Percentiles rank a stretch among this genome's conserved stretches.
These are phyloP conservation scores for Falcaria lacertinaria DNA, from an alignment of 2,888 invertebrate genomes.

Conservation along the genomic window DNA sequence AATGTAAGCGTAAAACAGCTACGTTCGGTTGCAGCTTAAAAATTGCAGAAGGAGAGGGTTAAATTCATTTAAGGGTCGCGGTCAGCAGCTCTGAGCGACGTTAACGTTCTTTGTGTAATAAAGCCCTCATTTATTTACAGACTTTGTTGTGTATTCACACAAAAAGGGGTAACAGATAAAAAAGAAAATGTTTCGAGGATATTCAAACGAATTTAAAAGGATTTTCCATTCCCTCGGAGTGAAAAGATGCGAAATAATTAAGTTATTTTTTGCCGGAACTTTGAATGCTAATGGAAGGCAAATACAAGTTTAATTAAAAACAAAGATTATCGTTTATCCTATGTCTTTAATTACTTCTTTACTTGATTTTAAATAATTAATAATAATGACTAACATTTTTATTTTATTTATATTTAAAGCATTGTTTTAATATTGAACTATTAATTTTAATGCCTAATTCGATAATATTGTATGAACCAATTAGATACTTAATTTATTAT, in stretches of 20 bases:
- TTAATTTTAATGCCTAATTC: too few relatives aligned
- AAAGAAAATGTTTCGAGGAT: slow-evolving; percentile 15
- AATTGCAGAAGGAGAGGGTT: slow-evolving; percentile 17
- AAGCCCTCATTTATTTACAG: slow-evolving; percentile 31
- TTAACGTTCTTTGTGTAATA: slow-evolving; percentile 32
- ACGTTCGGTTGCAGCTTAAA: slow-evolving; percentile 16
- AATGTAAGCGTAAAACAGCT: slow-evolving; percentile 2
- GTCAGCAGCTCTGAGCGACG: slow-evolving; percentile 20
- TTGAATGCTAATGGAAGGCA: background rate
- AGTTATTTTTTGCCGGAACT: slow-evolving; percentile 1
- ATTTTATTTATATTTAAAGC: too few relatives aligned
- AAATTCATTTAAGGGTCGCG: slow-evolving; percentile 25
- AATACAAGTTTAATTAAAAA: background rate
- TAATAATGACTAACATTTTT: too few relatives aligned
- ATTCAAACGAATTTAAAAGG: slow-evolving; percentile 27
- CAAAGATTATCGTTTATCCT: too few relatives aligned
- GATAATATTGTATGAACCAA: too few relatives aligned
- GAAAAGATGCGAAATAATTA: slow-evolving; percentile 14
- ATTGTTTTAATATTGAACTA: too few relatives aligned
- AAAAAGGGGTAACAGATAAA: slow-evolving; percentile 19
- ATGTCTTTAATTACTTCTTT: too few relatives aligned
- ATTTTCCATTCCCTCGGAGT: slow-evolving; percentile 5
- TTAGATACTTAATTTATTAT: too few relatives aligned
- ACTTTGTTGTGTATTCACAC: slow-evolving; percentile 26
- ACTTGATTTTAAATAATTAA: too few relatives aligned